These are phyloP conservation scores for Morpho helenor DNA, from an alignment of 2,888 invertebrate genomes.

Conservation along the genomic window DNA sequence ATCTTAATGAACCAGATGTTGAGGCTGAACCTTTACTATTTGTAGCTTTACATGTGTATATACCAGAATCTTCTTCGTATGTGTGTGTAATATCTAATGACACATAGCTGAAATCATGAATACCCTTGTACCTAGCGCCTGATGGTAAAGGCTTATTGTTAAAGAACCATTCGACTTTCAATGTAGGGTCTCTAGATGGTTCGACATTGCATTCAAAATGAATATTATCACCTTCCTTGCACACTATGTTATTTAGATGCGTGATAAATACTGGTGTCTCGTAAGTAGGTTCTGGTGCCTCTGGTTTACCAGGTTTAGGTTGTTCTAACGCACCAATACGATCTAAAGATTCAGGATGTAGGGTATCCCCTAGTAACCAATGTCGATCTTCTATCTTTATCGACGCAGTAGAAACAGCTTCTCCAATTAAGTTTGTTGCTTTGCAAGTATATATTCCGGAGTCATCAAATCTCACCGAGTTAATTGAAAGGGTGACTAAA, in stretches of 20 bases:
- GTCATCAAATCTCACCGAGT: conserved; percentile 92
- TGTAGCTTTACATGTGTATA: conserved; percentile 93
- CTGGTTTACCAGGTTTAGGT: conserved; percentile 83
- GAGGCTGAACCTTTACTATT: conserved; percentile 94
- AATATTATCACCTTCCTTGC: conserved; percentile 91
- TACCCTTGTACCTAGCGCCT: conserved; percentile 94
- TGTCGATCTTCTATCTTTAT: conserved; percentile 93
- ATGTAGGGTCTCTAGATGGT: conserved; percentile 93
- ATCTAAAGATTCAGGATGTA: conserved; percentile 93
- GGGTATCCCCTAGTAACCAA: conserved; percentile 91
- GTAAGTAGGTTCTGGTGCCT: conserved; percentile 87
- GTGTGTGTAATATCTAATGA: conserved; percentile 92
- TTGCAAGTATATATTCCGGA: conserved; percentile 97
- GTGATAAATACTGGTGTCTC: conserved; percentile 94
- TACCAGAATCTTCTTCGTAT: conserved; percentile 95
- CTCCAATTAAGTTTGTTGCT: conserved; percentile 94
- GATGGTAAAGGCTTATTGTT: conserved; percentile 94
- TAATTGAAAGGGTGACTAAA: conserved; percentile 93
- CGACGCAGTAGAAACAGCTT: conserved; percentile 95
- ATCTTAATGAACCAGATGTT: conserved; percentile 92
- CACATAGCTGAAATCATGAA: conserved; percentile 97
- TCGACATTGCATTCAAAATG: conserved; percentile 96
- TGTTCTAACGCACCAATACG: conserved; percentile 92
- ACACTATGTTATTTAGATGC: conserved; percentile 93
- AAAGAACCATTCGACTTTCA: conserved; percentile 96